These are phyloP conservation scores for Calephelis nemesis DNA, from an alignment of 1,140 invertebrate species.

Conservation along the genomic window DNA sequence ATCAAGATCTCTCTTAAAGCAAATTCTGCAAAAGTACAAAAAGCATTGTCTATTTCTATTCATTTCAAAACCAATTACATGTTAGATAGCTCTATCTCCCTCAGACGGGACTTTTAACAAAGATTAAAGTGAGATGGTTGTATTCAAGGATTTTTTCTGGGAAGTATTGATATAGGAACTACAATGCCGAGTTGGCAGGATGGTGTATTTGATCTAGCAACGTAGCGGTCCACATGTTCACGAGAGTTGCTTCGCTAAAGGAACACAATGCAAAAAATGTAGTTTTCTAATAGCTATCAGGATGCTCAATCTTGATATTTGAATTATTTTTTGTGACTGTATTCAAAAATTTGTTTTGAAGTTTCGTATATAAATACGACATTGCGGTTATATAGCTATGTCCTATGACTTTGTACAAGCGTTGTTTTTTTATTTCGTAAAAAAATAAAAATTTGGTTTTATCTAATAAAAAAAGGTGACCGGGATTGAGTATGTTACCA, in stretches of 20 bases:
- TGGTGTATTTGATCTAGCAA: constrained; percentile 76
- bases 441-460: too few relatives aligned
- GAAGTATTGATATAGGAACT: constrained; percentile 66
- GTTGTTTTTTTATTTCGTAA: too few relatives aligned
- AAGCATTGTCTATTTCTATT: constrained; percentile 18
- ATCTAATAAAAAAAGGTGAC: too few relatives aligned
- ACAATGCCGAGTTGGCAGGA: constrained; percentile 63
- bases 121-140: constrained; percentile 47
- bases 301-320: constrained; percentile 46
- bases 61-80: constrained; percentile 6
- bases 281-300: constrained; percentile 45
- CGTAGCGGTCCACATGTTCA: constrained; percentile 76
- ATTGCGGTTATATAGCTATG: too few relatives aligned
- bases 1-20: too few relatives aligned
- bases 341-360: too few relatives aligned
- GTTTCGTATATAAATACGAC: too few relatives aligned
- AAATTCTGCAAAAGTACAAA: constrained; percentile 6
- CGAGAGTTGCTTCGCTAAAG: constrained; percentile 67
- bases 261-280: constrained; percentile 65
- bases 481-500: too few relatives aligned
- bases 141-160: constrained; percentile 52
- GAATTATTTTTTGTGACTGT: neutral
- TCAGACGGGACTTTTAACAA: constrained; percentile 18
- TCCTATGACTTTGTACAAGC: too few relatives aligned
- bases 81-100: constrained; percentile 37